Percentiles rank a stretch among this genome's conserved stretches.
Evolutionary conservation across 2,113 vertebrate species (phyloP).

Genomic region (Struthio camelus): DNA sequence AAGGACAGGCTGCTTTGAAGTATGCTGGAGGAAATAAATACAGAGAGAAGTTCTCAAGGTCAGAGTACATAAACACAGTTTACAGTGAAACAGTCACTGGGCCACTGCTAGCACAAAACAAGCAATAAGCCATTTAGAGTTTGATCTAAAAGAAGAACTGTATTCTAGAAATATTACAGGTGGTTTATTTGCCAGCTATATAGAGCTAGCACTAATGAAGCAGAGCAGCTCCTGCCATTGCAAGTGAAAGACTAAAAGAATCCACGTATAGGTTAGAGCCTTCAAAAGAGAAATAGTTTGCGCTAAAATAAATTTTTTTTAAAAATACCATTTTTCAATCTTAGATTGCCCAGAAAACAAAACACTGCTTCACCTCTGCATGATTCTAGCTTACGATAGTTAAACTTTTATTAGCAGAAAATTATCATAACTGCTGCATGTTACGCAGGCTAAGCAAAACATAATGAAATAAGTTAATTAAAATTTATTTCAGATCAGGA

Average conservation of each 20-base stretch:
- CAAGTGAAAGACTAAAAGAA: not conserved
- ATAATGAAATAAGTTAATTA: slow-evolving; percentile 4
- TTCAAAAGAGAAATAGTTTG: slow-evolving; percentile 16
- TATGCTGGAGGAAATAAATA: not conserved
- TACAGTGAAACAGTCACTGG: not conserved
- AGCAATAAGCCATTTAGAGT: not conserved
- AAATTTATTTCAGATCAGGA: not conserved
- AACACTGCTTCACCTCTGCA: slow-evolving; percentile 1
- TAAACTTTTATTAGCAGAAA: slow-evolving; percentile 44
- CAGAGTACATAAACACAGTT: slow-evolving; percentile 10
- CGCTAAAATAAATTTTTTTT: not conserved
- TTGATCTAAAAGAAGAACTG: not conserved
- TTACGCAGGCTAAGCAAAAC: not conserved
- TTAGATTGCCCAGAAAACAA: not conserved
- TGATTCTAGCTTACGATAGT: slow-evolving; percentile 42
- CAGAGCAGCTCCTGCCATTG: not conserved
- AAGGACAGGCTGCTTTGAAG: slow-evolving; percentile 8
- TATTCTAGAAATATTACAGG: not conserved
- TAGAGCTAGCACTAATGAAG: not conserved
- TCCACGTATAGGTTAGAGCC: not conserved
- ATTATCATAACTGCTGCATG: slow-evolving; percentile 39
- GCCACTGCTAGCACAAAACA: not conserved
- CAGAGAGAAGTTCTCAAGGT: not conserved
- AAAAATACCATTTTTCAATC: slow-evolving; percentile 5
- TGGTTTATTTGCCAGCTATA: not conserved